A percentile compares a stretch with the other conserved stretches of the same genome.
Conservation (phyloP, 2,888 invertebrate species). For the Ophion ventricosus region DNA sequence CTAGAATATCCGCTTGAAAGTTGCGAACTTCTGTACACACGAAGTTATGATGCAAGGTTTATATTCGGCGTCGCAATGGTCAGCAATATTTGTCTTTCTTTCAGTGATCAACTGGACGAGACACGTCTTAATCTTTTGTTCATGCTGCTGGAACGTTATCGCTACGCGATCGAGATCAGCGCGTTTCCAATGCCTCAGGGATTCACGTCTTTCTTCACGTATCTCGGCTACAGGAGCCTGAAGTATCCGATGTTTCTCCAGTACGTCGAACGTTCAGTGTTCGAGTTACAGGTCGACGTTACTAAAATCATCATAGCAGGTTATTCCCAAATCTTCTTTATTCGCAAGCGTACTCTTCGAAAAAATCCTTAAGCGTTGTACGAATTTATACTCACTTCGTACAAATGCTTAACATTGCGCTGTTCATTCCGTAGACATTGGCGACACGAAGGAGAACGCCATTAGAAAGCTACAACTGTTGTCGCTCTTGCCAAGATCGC, state of each 20-base stretch:
- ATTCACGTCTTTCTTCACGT: slow-evolving; percentile 95
- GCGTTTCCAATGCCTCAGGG: slow-evolving; percentile 94
- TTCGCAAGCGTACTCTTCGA: not conserved
- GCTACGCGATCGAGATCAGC: slow-evolving; percentile 90
- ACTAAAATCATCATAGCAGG: slow-evolving; percentile 93
- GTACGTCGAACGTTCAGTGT: slow-evolving; percentile 92
- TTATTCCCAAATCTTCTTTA: slow-evolving; percentile 2
- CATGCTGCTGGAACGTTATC: slow-evolving; percentile 92
- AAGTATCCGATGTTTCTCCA: slow-evolving; percentile 92
- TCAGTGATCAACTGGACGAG: slow-evolving; percentile 90
- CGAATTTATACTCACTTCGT: not conserved
- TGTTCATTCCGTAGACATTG: slow-evolving; percentile 74
- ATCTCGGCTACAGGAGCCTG: slow-evolving; percentile 91
- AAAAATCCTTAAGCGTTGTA: not conserved
- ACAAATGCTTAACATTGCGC: slow-evolving; percentile 3
- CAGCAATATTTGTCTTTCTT: slow-evolving; percentile 30
- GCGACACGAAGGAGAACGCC: slow-evolving; percentile 86
- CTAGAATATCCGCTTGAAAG: no score
- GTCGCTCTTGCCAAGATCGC: slow-evolving; percentile 89
- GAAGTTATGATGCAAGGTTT: not conserved
- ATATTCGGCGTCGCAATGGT: not conserved
- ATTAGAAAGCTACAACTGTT: slow-evolving; percentile 90
- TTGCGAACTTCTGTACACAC: not conserved
- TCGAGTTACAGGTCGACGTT: slow-evolving; percentile 94
- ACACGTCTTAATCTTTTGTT: slow-evolving; percentile 90